Evolutionary conservation across 2,888 invertebrate species (phyloP), one percentile per base, ranked within the genome.

Genomic region (Phorcus lineatus): DNA sequence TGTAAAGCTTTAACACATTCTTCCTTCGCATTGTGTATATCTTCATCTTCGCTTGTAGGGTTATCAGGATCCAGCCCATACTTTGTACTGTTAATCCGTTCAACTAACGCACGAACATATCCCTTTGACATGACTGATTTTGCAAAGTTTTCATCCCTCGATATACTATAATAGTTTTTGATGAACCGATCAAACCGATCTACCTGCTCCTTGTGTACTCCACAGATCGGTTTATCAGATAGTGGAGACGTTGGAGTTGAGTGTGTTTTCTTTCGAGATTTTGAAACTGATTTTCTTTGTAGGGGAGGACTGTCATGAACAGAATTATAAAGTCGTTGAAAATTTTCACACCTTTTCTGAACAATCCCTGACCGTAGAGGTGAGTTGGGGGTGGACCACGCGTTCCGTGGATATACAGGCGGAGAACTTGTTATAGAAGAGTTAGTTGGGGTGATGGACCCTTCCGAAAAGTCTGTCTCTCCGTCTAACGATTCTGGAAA

Each of bases 31-130:
- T 31, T 67, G 31, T 40, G 52, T n/a, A 22, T 24, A 36, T 57
- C 52, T 47, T 40, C 55, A 11, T 53, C 57, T 74, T 75, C 47
- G 13, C 47, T 47, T 47, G 47, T 47, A 47, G 47, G 47, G 13
- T 47, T 47, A 47, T 47, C 47, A 11, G 47, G 47, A 47, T 47
- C 47, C 47, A 47, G 17, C 19, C 57, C 55, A 16, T 40, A 54
- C 24, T 66, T 57, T 2, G 36, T 17, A 67, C 74, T 75, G 79
- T 90, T 88, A 6, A 88, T 87, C 78, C 87, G 88, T 57, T 86
- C 84, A 2, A 89, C 89, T 57, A 89, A 81, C 17, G 88, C 86
- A 80, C 86, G 86, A 11, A 91, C 90, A 82, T 88, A 90, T 31
- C 90, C 90, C 47, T 83, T 84, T 16, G 85, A 84, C 87, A 87